Conservation (phyloP, 92 coral and sea anemone genomes). For the Porites evermanni region DNA sequence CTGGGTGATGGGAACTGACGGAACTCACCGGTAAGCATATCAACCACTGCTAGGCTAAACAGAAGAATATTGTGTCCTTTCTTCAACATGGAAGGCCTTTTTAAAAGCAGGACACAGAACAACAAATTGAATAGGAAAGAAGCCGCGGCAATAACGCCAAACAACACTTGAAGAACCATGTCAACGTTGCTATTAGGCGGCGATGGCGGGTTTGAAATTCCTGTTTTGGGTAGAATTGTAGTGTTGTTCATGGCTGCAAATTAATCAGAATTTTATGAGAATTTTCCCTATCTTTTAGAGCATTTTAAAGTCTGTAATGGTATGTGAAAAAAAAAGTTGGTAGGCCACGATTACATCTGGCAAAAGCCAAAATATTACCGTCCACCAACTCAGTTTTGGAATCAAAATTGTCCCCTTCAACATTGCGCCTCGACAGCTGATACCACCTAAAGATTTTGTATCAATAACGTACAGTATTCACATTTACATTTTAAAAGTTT, state of each 20-base stretch:
- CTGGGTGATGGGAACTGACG: not conserved
- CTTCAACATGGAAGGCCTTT: conserved; percentile 46
- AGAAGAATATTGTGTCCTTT: conserved; percentile 69
- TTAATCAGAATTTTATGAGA: not conserved
- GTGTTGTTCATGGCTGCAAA: conserved; percentile 21
- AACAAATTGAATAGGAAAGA: conserved; percentile 51
- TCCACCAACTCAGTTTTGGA: too few species aligned
- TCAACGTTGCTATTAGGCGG: not conserved
- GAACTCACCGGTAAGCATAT: conserved; percentile 66
- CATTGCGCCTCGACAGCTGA: too few species aligned
- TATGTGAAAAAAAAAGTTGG: not conserved
- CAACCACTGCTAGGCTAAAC: conserved; percentile 56
- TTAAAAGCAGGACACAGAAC: conserved; percentile 52
- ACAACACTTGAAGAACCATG: not conserved
- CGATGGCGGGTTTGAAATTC: not conserved
- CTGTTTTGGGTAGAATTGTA: not conserved
- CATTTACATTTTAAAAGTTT: too few species aligned
- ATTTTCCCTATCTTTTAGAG: not conserved
- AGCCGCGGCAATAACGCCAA: conserved; percentile 51
- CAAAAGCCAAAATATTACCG: too few species aligned
- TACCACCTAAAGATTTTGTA: too few species aligned
- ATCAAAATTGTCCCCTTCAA: too few species aligned
- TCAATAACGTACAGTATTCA: too few species aligned
- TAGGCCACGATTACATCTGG: too few species aligned
- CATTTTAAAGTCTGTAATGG: not conserved